Percentiles rank a stretch among this genome's conserved stretches.
These are phyloP conservation scores for Rhopilema esculentum DNA, from an alignment of 30 jellyfish, hydroid and myxozoan species.

Conservation along the genomic window DNA sequence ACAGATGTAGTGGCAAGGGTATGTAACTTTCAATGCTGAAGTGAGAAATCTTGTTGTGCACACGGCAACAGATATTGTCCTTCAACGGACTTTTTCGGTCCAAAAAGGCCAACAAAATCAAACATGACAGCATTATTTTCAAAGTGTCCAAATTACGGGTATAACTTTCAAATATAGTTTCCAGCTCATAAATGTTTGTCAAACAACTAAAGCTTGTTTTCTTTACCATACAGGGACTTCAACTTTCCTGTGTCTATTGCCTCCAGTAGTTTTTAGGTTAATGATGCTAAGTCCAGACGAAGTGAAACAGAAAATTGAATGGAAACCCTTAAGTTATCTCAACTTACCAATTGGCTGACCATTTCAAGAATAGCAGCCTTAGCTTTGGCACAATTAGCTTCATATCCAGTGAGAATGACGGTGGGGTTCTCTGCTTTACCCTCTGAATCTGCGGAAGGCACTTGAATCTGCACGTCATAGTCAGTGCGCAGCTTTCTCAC, in stretches of 20 bases:
- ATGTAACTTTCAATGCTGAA: too few species aligned
- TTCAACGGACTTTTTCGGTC: too few species aligned
- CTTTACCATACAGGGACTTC: too few species aligned
- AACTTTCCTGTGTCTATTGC: neutral
- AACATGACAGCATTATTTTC: neutral
- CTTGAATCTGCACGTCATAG: slow-evolving; percentile 78
- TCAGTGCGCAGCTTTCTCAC: slow-evolving; percentile 80
- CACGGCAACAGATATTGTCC: too few species aligned
- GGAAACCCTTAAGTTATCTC: neutral
- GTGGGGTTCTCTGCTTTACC: slow-evolving; percentile 58
- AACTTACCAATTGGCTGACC: slow-evolving; percentile 79
- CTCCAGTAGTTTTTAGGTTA: neutral
- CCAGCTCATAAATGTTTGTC: too few species aligned
- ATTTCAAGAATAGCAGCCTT: slow-evolving; percentile 81
- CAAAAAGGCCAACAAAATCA: neutral
- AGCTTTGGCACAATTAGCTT: slow-evolving; percentile 76
- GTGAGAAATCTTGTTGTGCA: too few species aligned
- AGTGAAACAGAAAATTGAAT: too few species aligned
- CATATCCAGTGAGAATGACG: slow-evolving; percentile 80
- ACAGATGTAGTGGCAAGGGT: too few species aligned
- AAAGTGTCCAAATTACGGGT: too few species aligned
- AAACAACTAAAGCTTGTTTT: too few species aligned
- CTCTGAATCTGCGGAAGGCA: slow-evolving; percentile 73
- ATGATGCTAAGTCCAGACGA: neutral
- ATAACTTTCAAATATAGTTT: too few species aligned